Base-by-base conservation (phyloP, 2,113 vertebrate species). In the Salvelinus fontinalis region DNA sequence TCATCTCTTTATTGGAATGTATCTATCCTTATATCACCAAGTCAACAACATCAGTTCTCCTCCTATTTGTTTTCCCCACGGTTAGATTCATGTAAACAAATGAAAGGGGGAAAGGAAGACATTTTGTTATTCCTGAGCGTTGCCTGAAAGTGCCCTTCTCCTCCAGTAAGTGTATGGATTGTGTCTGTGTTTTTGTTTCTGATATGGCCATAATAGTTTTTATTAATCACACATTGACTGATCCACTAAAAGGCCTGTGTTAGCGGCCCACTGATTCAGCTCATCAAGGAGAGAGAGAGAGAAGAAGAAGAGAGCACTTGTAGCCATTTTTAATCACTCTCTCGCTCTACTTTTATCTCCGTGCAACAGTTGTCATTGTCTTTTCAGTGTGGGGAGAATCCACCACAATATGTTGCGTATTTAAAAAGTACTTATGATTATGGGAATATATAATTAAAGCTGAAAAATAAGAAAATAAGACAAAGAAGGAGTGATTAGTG, bases 161-260 rank as follows among this genome's bases (percentile, higher is more conserved):
- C 5, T 66, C 62, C 24, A 70, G 18, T 44, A 54, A 18, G 12
- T 54, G 13, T 79, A 87, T 87, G 60, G 77, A 86, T 88, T 27
- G 75, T 75, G 75, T 75, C 76, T 81, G 70, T 78, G 73, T 82
- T 82, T 84, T 78, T 69, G 44, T 80, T 54, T 66, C 72, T 77
- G 57, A 86, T 89, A 85, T 87, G 77, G 57, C 68, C 66, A 68
- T 89, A 89, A 87, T 86, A 77, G 76, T 67, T 66, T 87, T 87
- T 91, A 89, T 90, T 91, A 91, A 90, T 90, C 74, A 74, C 39
- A 73, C 85, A 83, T 91, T 90, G 82, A 89, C 88, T 92, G 88
- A 92, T 86, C 84, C 78, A 85, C 72, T 85, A 81, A 85, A 90
- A 80, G 66, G 48, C 74, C 78, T 84, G 81, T 71, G 69, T 87